Evolutionary conservation across 2,888 invertebrate genomes (phyloP), one percentile per base, ranked within the genome.

Genomic region (Sarcophaga carnaria): DNA sequence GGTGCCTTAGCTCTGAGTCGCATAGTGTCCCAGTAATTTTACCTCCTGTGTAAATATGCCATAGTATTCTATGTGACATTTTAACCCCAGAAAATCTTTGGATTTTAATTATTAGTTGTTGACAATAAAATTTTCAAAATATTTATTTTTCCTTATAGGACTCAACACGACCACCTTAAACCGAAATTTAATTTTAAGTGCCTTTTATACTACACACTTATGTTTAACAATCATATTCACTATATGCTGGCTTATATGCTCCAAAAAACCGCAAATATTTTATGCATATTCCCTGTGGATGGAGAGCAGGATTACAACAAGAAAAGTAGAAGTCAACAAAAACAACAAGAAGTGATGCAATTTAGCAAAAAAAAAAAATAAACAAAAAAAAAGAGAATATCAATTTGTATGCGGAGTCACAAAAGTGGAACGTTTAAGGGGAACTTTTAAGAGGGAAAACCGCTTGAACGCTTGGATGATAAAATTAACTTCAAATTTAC

Each of bases 401-500:
- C 37, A 37, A 37, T 37, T 10, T 10, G 37, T 37, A 37, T 37
- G 37, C 8, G 37, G 10, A 10, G 2, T 37, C 3, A 10, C 8
- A 8, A 37, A 37, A 37, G 0, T 37, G 37, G 37, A 37, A 37
- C 37, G 37, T 37, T 37, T 6, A 37, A 37, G 37, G 37, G 6
- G 37, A 37, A 37, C 37, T 37, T 37, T 37, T 37, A n/a, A 62
- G 20, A 80, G 45, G n/a, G 37, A 37, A 64, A 12, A n/a, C 63
- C 12, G 37, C 37, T 72, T 71, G 20, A 80, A 72, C 59, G 66
- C 66, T 59, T 59, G 60, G 54, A 64, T 66, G 66, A 80, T 60
- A 47, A 45, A 72, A 72, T 71, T 64, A 80, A 71, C 64, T 71
- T 80, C 22, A 64, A 64, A 45, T 66, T 64, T 49, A 49, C 0